Evolutionary conservation across 2,888 invertebrate species (phyloP).

Genomic region (Azorinus chamasolen): DNA sequence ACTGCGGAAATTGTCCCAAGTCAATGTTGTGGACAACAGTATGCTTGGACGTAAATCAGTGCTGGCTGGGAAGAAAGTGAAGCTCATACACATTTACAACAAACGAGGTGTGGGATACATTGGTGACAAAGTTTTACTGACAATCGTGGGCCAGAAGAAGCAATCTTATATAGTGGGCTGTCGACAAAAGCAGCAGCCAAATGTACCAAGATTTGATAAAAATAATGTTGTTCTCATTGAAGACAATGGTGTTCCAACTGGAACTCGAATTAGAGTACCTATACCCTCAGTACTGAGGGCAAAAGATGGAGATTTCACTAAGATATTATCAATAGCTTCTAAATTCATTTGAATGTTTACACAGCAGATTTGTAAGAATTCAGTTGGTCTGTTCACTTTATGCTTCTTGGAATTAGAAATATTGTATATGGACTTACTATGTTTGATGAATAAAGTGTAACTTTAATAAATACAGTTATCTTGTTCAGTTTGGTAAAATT

Average conservation of each 20-base stretch:
- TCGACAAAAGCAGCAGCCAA: slow-evolving; percentile 92
- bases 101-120: slow-evolving; percentile 88
- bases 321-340: slow-evolving; percentile 95
- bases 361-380: too few species aligned
- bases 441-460: too few species aligned
- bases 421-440: too few species aligned
- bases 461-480: too few species aligned
- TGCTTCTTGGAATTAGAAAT: too few species aligned
- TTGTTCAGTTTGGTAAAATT: too few species aligned
- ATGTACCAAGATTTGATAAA: slow-evolving; percentile 96
- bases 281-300: slow-evolving; percentile 95
- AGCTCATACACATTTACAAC: slow-evolving; percentile 94
- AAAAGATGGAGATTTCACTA: slow-evolving; percentile 93
- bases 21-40: slow-evolving; percentile 98
- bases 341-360: slow-evolving; percentile 95
- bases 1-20: slow-evolving; percentile 89
- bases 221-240: slow-evolving; percentile 99
- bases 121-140: slow-evolving; percentile 96
- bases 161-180: slow-evolving; percentile 96
- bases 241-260: slow-evolving; percentile 97
- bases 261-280: slow-evolving; percentile 97
- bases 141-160: slow-evolving; percentile 98
- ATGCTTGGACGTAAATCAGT: slow-evolving; percentile 97
- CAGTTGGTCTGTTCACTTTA: too few species aligned
- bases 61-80: slow-evolving; percentile 97